Evolutionary conservation across 2,113 vertebrate species (phyloP), one percentile per base, ranked within the genome.

Genomic region (Peromyscus californicus): DNA sequence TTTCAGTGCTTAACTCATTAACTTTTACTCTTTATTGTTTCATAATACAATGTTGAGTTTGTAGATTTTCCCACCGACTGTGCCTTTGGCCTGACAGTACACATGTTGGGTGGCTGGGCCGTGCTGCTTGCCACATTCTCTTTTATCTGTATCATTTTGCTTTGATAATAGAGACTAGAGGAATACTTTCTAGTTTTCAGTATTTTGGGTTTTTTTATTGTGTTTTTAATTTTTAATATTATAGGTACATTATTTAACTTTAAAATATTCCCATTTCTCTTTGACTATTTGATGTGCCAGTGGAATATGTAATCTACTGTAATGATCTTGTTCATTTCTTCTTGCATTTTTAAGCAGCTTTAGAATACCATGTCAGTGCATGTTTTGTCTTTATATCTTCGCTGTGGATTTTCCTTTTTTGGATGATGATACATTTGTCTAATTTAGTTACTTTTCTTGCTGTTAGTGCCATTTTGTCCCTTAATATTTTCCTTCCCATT

Each of bases 301-400:
- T 94, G 33, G 31, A 83, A 76, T 61, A 15, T 70, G 48, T 63
- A 89, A 89, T 91, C 67, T 10, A 59, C 22, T 87, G 11, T 88
- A 12, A 69, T 74, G 57, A 88, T 75, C 88, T 59, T 78, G 29
- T 39, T 33, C 26, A 82, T 59, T 67, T 91, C 26, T 33, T 76
- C 33, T 61, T 92, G 48, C 11, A 89, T 92, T 89, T 90, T 42
- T 54, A 94, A 84, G 86, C 61, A 80, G 65, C 22, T 74, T 85
- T 74, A 54, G 89, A 51, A 63, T 92, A 84, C 72, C 19, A 69
- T 59, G 89, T 92, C 21, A 63, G 57, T 57, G 33, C 31, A 36
- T 59, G 75, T 57, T 89, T 83, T 51, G 48, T 65, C 36, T 91
- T 91, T 82, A 48, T 75, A 33, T 87, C 48, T 88, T 90, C 39